Evolutionary conservation across 1,140 invertebrate species (phyloP).

Genomic region (Drosophila pallidifrons): DNA sequence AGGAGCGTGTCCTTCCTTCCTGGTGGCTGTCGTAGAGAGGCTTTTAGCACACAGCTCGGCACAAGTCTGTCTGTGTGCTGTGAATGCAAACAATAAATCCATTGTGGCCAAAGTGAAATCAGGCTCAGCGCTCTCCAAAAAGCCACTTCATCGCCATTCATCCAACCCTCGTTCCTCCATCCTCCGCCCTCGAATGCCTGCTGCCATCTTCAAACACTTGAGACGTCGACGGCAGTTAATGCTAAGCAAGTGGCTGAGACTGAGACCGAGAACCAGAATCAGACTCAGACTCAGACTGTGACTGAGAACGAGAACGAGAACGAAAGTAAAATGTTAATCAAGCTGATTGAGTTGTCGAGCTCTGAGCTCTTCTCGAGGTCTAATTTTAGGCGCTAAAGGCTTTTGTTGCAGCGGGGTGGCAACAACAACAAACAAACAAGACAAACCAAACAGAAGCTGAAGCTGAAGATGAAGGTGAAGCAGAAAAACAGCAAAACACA

Average conservation of each 20-base stretch:
- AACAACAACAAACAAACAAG: slow-evolving; percentile 48
- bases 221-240: slow-evolving; percentile 73
- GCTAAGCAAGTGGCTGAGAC: slow-evolving; percentile 70
- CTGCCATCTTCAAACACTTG: slow-evolving; percentile 60
- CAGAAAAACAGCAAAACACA: slow-evolving; percentile 37
- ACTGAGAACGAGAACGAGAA: neutral
- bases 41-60: slow-evolving; percentile 67
- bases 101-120: slow-evolving; percentile 82
- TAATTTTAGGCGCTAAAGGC: slow-evolving; percentile 80
- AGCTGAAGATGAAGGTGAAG: too few species aligned
- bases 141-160: slow-evolving; percentile 47
- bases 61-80: neutral
- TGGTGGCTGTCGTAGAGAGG: slow-evolving; percentile 45
- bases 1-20: neutral
- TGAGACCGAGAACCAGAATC: slow-evolving; percentile 8
- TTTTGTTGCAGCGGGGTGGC: slow-evolving; percentile 30
- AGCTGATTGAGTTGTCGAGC: slow-evolving; percentile 81
- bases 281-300: neutral
- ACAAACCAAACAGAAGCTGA: slow-evolving; percentile 40
- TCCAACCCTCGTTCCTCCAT: neutral
- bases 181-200: neutral
- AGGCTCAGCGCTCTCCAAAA: slow-evolving; percentile 66
- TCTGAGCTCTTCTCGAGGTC: slow-evolving; percentile 53
- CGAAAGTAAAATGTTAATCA: slow-evolving; percentile 82
- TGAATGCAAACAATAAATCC: slow-evolving; percentile 77